Conservation (phyloP, 2,113 vertebrate species). For the Bombycilla garrulus region DNA sequence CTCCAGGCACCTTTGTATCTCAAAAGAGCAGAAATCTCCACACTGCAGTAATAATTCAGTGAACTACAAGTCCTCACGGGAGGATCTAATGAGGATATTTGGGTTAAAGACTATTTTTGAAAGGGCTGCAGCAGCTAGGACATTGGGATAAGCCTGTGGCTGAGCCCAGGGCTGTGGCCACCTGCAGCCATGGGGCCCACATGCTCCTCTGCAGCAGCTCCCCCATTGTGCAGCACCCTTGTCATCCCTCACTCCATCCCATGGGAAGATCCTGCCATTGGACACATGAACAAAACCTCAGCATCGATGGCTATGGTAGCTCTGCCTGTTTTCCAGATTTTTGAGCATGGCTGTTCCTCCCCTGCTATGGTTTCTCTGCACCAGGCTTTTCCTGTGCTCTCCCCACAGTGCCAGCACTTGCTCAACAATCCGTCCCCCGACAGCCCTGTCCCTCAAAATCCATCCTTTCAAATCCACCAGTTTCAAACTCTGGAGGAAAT, state of each 20-base stretch:
- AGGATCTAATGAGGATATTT: background rate
- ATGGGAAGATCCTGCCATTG: background rate
- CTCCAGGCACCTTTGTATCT: background rate
- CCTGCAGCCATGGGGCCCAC: accelerated
- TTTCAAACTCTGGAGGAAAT: background rate
- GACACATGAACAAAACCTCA: background rate
- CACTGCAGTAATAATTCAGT: background rate
- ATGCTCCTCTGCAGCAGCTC: background rate
- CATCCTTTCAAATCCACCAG: too few species aligned
- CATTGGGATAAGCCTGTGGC: background rate
- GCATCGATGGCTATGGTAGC: accelerated
- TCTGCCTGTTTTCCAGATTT: background rate
- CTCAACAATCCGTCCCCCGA: accelerated
- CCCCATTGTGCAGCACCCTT: background rate
- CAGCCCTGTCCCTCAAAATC: background rate
- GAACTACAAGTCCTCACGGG: background rate
- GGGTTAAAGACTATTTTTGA: background rate
- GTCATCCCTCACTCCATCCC: background rate
- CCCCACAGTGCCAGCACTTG: accelerated
- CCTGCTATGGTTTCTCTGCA: accelerated
- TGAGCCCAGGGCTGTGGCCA: background rate
- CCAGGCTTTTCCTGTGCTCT: background rate
- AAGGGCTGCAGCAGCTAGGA: background rate
- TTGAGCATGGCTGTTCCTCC: background rate
- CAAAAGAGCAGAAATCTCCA: background rate